These are phyloP conservation scores for Uloborus diversus DNA, from an alignment of 1,140 invertebrate genomes.

Conservation along the genomic window DNA sequence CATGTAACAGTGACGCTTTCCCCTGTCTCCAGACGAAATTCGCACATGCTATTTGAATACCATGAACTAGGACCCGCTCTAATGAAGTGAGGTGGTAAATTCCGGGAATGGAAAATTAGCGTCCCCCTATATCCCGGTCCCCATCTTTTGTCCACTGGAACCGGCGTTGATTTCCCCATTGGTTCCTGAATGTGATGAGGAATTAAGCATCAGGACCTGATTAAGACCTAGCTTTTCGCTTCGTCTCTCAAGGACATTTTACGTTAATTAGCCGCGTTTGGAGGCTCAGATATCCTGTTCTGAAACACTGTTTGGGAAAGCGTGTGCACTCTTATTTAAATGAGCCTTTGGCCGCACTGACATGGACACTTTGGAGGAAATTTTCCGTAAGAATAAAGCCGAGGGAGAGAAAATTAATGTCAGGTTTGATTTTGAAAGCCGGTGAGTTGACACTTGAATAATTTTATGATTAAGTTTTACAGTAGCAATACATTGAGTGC, in stretches of 20 bases:
- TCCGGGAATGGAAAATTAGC: slow-evolving; percentile 54
- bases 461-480: too few relatives aligned
- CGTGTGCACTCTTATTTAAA: not conserved
- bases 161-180: slow-evolving; percentile 51
- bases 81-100: slow-evolving; percentile 56
- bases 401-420: too few relatives aligned
- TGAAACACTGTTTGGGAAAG: slow-evolving; percentile 35
- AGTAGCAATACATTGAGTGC: too few relatives aligned
- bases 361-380: too few relatives aligned
- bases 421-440: too few relatives aligned
- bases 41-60: slow-evolving; percentile 27
- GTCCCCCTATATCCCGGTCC: slow-evolving; percentile 28
- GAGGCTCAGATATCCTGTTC: slow-evolving; percentile 30
- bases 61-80: slow-evolving; percentile 25
- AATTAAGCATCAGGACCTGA: slow-evolving; percentile 55
- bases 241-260: slow-evolving; percentile 39
- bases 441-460: too few relatives aligned
- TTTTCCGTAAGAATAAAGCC: too few relatives aligned
- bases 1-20: slow-evolving; percentile 2
- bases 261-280: slow-evolving; percentile 51
- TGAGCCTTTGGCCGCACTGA: too few relatives aligned
- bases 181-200: slow-evolving; percentile 53
- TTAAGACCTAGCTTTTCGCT: slow-evolving; percentile 52
- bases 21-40: not conserved
- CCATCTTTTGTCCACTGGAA: slow-evolving; percentile 46